A percentile compares a stretch with the other conserved stretches of the same genome.
Evolutionary conservation across 2,113 vertebrate genomes (phyloP).

Genomic region (Trachemys scripta): DNA sequence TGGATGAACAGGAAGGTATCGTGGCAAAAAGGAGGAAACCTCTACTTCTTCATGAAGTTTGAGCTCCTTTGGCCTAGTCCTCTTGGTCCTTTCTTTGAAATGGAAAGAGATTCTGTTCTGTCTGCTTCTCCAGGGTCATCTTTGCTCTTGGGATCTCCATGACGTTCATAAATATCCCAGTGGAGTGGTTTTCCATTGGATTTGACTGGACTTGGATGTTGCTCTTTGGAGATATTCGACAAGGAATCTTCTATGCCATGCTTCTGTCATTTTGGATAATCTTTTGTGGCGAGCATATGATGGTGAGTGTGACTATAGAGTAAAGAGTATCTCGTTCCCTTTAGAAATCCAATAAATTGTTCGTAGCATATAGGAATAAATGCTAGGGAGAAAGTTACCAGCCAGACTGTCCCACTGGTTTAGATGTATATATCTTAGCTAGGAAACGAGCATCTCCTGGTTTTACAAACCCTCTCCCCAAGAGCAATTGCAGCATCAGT

Average conservation of each 20-base stretch:
- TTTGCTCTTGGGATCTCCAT: conserved; percentile 97
- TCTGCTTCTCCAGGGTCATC: conserved; percentile 87
- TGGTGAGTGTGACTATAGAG: conserved; percentile 79
- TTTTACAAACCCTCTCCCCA: not conserved
- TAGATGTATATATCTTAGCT: not conserved
- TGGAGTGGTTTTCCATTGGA: conserved; percentile 98
- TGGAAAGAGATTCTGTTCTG: not conserved
- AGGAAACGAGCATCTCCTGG: not conserved
- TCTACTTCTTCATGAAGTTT: not conserved
- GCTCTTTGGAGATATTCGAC: conserved; percentile 95
- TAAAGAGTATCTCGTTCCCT: not conserved
- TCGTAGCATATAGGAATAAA: rapidly evolving
- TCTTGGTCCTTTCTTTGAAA: not conserved
- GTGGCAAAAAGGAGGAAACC: not conserved
- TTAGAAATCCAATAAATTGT: not conserved
- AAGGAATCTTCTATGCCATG: conserved; percentile 98
- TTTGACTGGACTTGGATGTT: conserved; percentile 99
- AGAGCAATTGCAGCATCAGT: not conserved
- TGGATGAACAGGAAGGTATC: not conserved
- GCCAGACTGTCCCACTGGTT: not conserved
- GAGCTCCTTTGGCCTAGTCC: not conserved
- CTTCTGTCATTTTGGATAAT: conserved; percentile 99
- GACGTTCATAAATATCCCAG: conserved; percentile 98
- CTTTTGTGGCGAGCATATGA: conserved; percentile 99
- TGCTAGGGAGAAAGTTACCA: not conserved